Base-by-base conservation (phyloP, 2,888 invertebrate species). In the Diogma glabrata region DNA sequence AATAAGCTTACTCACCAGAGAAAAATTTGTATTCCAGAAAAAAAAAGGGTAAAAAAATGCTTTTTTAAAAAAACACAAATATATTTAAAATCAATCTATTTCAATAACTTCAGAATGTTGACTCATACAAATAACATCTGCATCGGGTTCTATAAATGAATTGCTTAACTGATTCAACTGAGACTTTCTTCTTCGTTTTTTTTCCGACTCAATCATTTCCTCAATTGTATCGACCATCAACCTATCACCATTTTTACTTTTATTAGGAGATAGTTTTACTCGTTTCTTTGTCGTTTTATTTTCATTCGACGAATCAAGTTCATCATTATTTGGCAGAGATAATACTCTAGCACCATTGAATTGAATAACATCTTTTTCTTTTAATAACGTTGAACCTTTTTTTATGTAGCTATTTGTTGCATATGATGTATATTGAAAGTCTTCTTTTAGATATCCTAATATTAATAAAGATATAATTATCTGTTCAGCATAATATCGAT, bases 381-480 rank as follows among this genome's bases (percentile, higher is more conserved):
- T 54, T 69, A 52, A 70, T 70, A 24, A 26, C 19, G 2, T 16
- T 19, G 66, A 64, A 49, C 82, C 82, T 60, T 74, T 75, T 62
- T 79, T 78, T 30, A 93, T 69, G 64, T 92, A 94, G 60, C 87
- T 84, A 61, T 90, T 84, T 10, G 91, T 90, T 8, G 79, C 77
- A 67, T 92, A 93, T 0, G 90, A 83, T 4, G 92, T 90, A 64
- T 84, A 93, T 64, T 90, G 91, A 65, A 91, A 93, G 60, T 90
- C 87, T 72, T 93, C 91, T 57, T 78, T 77, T 22, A 93, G 70
- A 66, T 82, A 88, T 20, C 78, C 78, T 57, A 84, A 76, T 22
- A 81, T 64, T 19, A 92, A 65, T 59, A 92, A 72, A 67, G 76
- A 77, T 2, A 83, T 82, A 40, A 91, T 65, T 4, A 89, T 73